Evolutionary conservation across 2,113 vertebrate species (phyloP).

Genomic region (Cyrtonyx montezumae): DNA sequence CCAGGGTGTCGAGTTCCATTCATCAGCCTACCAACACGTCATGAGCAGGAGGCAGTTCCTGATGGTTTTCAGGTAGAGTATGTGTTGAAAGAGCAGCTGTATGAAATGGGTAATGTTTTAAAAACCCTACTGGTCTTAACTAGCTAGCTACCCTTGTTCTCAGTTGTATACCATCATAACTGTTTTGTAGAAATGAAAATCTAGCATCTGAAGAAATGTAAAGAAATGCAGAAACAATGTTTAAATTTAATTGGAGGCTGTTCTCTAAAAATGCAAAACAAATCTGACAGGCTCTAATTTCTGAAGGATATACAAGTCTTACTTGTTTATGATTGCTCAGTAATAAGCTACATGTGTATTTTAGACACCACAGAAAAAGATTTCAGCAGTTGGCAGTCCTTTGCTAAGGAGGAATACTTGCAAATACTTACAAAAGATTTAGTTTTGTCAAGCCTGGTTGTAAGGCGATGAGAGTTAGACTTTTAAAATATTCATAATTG

Average conservation of each 20-base stretch:
- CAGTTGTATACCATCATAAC: neutral
- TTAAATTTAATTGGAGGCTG: neutral
- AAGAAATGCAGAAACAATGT: neutral
- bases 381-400: neutral
- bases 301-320: neutral
- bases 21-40: constrained; percentile 50
- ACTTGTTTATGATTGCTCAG: neutral
- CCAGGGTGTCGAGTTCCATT: constrained; percentile 66
- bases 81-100: neutral
- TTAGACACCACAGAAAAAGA: neutral
- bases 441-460: neutral
- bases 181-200: neutral
- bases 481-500: neutral
- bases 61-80: constrained; percentile 79
- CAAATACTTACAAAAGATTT: neutral
- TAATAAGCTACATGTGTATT: accelerated
- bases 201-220: neutral
- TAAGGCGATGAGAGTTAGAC: neutral
- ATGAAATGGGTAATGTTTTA: neutral
- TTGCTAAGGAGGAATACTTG: neutral
- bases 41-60: constrained; percentile 61
- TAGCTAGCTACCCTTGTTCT: neutral
- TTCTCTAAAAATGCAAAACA: neutral
- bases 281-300: neutral
- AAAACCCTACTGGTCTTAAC: neutral